These are phyloP conservation scores for Carassius auratus DNA, from an alignment of 2,113 vertebrate species.

Conservation along the genomic window DNA sequence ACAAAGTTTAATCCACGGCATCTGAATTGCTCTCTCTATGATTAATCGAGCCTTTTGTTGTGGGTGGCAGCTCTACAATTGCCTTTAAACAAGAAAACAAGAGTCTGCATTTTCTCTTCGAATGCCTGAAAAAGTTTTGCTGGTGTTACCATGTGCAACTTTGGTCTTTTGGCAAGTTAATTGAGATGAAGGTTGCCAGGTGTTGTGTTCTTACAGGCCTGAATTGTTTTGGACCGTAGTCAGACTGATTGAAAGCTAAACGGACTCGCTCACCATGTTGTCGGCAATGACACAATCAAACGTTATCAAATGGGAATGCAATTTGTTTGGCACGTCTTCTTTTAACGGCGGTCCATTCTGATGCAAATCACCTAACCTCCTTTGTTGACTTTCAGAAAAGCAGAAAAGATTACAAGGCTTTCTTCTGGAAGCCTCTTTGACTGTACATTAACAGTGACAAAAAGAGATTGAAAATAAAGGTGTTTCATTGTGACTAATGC, in stretches of 20 bases:
- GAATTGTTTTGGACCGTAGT: slow-evolving; percentile 13
- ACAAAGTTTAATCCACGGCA: slow-evolving; percentile 6
- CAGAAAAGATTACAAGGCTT: slow-evolving; percentile 37
- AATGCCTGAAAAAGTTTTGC: slow-evolving; percentile 10
- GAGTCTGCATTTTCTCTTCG: slow-evolving; percentile 18
- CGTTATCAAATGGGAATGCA: slow-evolving; percentile 29
- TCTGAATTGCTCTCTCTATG: slow-evolving; percentile 1
- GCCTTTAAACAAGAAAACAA: slow-evolving; percentile 42
- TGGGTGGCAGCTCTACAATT: slow-evolving; percentile 36
- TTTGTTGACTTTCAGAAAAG: slow-evolving; percentile 35
- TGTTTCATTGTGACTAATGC: slow-evolving; percentile 36
- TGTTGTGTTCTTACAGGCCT: background rate
- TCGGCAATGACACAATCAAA: background rate
- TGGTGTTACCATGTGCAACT: background rate
- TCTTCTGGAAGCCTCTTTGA: slow-evolving; percentile 18
- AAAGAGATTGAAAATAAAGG: slow-evolving; percentile 19
- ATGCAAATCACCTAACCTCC: slow-evolving; percentile 6
- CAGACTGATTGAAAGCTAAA: slow-evolving; percentile 30
- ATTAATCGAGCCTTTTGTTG: slow-evolving; percentile 37
- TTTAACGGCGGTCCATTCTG: slow-evolving; percentile 29
- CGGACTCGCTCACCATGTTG: background rate
- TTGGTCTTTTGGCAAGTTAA: slow-evolving; percentile 30
- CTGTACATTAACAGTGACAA: background rate
- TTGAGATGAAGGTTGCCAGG: slow-evolving; percentile 19
- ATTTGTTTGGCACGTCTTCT: slow-evolving; percentile 18